phyloP scores from a whole-genome alignment of 92 coral and sea anemone genomes.

The Parazoanthus atlanticus region DNA sequence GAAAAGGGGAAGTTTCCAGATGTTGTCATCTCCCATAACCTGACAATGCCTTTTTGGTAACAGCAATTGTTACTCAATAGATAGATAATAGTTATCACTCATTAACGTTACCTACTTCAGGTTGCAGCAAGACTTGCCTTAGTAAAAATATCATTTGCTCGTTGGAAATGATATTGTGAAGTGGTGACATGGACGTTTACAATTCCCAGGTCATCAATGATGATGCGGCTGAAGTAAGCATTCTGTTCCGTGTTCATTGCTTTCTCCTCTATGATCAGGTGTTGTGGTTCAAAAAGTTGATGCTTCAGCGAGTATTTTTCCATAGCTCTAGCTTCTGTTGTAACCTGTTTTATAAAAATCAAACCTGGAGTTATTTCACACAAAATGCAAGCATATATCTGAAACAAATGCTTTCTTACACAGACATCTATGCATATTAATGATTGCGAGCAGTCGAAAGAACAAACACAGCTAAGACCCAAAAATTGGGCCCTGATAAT shows the following conservation, averaged over 20 bases:
- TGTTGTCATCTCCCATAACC: too few species aligned
- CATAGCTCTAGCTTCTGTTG: slow-evolving; percentile 89
- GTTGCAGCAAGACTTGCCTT: slow-evolving; percentile 48
- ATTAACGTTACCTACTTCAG: too few species aligned
- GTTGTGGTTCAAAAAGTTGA: slow-evolving; percentile 62
- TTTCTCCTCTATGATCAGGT: slow-evolving; percentile 71
- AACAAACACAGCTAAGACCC: too few species aligned
- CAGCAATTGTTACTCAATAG: too few species aligned
- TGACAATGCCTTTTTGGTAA: too few species aligned
- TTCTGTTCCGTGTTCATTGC: slow-evolving; percentile 80
- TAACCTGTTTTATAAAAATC: slow-evolving; percentile 44
- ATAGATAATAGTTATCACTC: neutral
- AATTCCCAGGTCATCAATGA: slow-evolving; percentile 57
- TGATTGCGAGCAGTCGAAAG: too few species aligned
- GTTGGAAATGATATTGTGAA: slow-evolving; percentile 68
- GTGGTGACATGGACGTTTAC: slow-evolving; percentile 71
- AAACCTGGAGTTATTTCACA: neutral
- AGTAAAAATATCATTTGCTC: slow-evolving; percentile 71
- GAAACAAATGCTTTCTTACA: neutral
- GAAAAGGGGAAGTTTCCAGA: too few species aligned
- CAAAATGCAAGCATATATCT: neutral
- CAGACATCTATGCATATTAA: too few species aligned
- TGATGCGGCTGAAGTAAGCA: slow-evolving; percentile 81
- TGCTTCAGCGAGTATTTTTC: slow-evolving; percentile 57
- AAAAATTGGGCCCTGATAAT: too few species aligned